Evolutionary conservation across 2,888 invertebrate genomes (phyloP), one percentile per base, ranked within the genome.

Genomic region (Ptychoptera albimana): DNA sequence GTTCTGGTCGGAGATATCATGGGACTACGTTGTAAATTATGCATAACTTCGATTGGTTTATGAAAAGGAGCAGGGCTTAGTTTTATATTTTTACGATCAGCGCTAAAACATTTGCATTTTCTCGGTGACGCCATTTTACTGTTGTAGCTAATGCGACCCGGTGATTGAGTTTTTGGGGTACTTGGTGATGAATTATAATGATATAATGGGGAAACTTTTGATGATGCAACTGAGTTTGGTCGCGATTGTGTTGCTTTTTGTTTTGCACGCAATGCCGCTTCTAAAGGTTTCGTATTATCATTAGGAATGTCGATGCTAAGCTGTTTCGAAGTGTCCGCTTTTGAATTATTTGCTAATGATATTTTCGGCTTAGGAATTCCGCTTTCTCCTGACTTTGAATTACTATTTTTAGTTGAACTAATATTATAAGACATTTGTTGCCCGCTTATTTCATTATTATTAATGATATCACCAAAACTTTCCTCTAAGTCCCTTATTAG

Each of bases 21-120:
- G 0, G 78, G 78, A 60, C 79, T 79, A 43, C 79, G 62, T 49
- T 78, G 77, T 40, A 80, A 60, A 54, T 80, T 80, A 53, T 80
- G 79, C 31, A 80, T 61, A 8, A 80, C 73, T 56, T 80, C 78
- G 29, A 80, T 74, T 58, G 75, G 72, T 50, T 75, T 74, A 51
- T 80, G 80, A 7, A 61, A 50, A 2, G 64, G 57, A 47, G 60
- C 60, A 11, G 69, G 70, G 50, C 68, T 69, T 23, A 63, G 53
- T 13, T 61, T 60, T 41, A 71, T 71, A 13, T 69, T 69, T 5
- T 74, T 72, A 56, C 73, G 63, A 11, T 59, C 54, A 43, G 54
- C 60, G n/a, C 56, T 53, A 14, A 39, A 41, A 32, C 57, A 55
- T 35, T 54, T 55, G 0, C 59, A 58, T 3, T 58, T 57, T 2